Percentiles rank a stretch among this genome's conserved stretches.
phyloP scores from a whole-genome alignment of 2,797 vertebrate species.

The Rhinella marina region DNA sequence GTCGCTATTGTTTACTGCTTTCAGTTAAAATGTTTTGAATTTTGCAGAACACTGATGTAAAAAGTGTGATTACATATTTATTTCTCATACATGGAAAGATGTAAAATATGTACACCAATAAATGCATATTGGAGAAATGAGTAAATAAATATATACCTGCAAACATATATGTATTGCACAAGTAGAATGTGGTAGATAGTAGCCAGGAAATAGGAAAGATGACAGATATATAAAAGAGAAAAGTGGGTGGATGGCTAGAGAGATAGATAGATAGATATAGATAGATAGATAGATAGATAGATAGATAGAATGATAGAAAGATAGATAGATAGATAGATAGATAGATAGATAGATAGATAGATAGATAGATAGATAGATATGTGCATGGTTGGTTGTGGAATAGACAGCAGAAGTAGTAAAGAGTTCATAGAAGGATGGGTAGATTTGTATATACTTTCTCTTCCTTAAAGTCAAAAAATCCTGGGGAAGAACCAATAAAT shows the following conservation, averaged over 20 bases:
- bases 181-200: background rate
- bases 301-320: background rate
- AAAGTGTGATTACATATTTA: background rate
- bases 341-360: background rate
- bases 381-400: too few species aligned
- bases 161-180: background rate
- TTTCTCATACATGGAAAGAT: background rate
- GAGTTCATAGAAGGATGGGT: background rate
- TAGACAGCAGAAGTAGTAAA: too few species aligned
- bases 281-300: too few species aligned
- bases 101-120: background rate
- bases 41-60: too few species aligned
- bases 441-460: background rate
- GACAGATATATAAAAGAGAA: too few species aligned
- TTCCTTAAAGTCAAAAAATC: background rate
- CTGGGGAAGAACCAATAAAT: background rate
- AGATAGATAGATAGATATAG: too few species aligned
- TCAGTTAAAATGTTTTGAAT: background rate
- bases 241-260: too few species aligned
- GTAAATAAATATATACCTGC: too few species aligned
- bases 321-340: background rate
- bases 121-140: background rate
- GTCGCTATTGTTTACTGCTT: background rate
- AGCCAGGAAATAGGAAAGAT: too few species aligned
- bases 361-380: background rate